Evolutionary conservation across 2,113 vertebrate genomes (phyloP).

Genomic region (Alosa alosa): DNA sequence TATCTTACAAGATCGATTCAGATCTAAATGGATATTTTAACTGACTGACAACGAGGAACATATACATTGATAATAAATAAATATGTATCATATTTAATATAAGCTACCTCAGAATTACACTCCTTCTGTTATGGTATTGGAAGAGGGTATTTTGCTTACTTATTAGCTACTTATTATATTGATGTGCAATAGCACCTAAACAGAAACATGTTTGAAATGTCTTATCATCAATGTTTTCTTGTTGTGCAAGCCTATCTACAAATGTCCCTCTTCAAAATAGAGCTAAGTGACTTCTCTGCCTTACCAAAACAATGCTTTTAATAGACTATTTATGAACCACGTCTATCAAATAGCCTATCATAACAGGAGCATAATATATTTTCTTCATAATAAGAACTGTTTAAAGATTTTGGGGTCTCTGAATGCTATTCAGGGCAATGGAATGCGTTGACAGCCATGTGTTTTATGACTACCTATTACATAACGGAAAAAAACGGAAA

Average conservation of each 20-base stretch:
- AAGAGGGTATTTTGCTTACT: not conserved
- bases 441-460: slow-evolving; percentile 17
- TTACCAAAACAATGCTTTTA: not conserved
- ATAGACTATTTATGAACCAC: too few species aligned
- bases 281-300: not conserved
- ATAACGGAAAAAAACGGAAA: slow-evolving; percentile 10
- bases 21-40: not conserved
- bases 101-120: too few species aligned
- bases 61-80: not conserved
- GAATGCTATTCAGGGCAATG: not conserved
- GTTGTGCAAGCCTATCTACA: too few species aligned
- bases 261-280: too few species aligned
- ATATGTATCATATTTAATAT: not conserved
- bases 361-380: not conserved
- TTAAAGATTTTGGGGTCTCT: not conserved
- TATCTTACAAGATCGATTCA: not conserved
- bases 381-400: not conserved
- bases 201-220: not conserved
- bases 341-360: not conserved
- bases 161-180: not conserved
- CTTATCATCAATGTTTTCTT: not conserved
- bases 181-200: not conserved
- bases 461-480: slow-evolving; percentile 14
- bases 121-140: not conserved
- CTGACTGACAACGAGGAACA: not conserved